These are phyloP conservation scores for Poeciliopsis occidentalis DNA, from an alignment of 2,113 vertebrate species.

Conservation along the genomic window DNA sequence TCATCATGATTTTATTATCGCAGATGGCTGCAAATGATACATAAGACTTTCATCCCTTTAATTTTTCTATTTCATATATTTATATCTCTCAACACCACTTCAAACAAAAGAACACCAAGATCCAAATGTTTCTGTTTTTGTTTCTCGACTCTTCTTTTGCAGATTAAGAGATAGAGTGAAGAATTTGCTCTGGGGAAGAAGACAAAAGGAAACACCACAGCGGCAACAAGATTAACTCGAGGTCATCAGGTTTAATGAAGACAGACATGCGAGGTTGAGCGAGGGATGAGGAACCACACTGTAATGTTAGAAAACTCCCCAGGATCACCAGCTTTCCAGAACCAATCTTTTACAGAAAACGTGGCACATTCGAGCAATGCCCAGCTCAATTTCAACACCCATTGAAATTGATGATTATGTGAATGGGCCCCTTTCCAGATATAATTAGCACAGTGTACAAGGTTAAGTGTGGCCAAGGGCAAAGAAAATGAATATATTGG, in stretches of 20 bases:
- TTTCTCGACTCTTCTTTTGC: slow-evolving; percentile 47
- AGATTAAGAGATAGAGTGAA: slow-evolving; percentile 45
- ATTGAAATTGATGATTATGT: slow-evolving; percentile 74
- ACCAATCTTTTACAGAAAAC: slow-evolving; percentile 70
- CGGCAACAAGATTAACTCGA: slow-evolving; percentile 55
- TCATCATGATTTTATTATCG: slow-evolving; percentile 83
- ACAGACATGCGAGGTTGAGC: slow-evolving; percentile 48
- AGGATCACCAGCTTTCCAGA: slow-evolving; percentile 50
- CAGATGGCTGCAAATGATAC: slow-evolving; percentile 82
- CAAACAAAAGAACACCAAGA: slow-evolving; percentile 13
- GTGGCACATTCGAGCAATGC: slow-evolving; percentile 60
- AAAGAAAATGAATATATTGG: slow-evolving; percentile 29
- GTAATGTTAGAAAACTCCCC: slow-evolving; percentile 58
- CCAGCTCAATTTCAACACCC: slow-evolving; percentile 58
- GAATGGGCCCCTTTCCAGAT: slow-evolving; percentile 74
- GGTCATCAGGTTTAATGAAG: slow-evolving; percentile 70
- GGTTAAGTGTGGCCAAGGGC: slow-evolving; percentile 64
- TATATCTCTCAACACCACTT: slow-evolving; percentile 33
- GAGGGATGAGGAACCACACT: slow-evolving; percentile 56
- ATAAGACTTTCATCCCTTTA: slow-evolving; percentile 84
- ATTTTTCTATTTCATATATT: slow-evolving; percentile 65
- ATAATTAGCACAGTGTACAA: slow-evolving; percentile 76
- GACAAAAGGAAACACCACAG: slow-evolving; percentile 61
- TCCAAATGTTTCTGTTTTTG: slow-evolving; percentile 51
- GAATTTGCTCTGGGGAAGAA: slow-evolving; percentile 51